Conservation (phyloP, 2,797 vertebrate genomes). For the Rhynchonycteris naso region DNA sequence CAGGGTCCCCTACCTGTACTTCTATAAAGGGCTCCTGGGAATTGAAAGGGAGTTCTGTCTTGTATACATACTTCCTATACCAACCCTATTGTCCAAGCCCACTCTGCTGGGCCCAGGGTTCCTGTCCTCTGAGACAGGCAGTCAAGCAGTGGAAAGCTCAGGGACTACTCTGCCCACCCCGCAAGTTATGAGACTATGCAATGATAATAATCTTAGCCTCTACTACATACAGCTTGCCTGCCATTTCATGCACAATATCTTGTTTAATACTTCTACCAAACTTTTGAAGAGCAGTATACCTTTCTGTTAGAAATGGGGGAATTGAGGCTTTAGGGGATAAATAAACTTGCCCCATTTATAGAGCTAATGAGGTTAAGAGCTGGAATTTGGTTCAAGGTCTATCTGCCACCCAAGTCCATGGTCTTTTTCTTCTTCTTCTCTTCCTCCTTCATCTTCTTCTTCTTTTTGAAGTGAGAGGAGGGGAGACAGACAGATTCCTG, state of each 20-base stretch:
- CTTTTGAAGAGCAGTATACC: not conserved
- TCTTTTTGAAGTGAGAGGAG: too few relatives aligned
- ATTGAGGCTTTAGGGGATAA: not conserved
- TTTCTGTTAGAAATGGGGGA: not conserved
- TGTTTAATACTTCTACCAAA: not conserved
- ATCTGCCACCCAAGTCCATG: not conserved
- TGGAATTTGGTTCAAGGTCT: not conserved
- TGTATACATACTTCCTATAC: not conserved
- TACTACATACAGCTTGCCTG: not conserved
- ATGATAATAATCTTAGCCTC: not conserved
- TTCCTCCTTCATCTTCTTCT: too few relatives aligned
- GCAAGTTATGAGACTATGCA: not conserved
- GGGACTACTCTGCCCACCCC: not conserved
- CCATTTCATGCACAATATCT: not conserved
- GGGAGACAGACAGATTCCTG: too few relatives aligned
- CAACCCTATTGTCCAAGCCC: not conserved
- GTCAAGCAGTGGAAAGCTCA: not conserved
- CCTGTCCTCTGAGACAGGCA: not conserved
- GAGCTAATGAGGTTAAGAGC: not conserved
- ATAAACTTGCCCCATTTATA: not conserved
- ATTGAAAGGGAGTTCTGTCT: not conserved
- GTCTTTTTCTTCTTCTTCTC: not conserved
- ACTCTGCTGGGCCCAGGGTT: too few relatives aligned
- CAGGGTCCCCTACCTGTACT: slow-evolving; percentile 10
- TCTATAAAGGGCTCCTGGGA: slow-evolving; percentile 6